These are phyloP conservation scores for Mus caroli DNA, from an alignment of 2,797 vertebrate genomes.

Conservation along the genomic window DNA sequence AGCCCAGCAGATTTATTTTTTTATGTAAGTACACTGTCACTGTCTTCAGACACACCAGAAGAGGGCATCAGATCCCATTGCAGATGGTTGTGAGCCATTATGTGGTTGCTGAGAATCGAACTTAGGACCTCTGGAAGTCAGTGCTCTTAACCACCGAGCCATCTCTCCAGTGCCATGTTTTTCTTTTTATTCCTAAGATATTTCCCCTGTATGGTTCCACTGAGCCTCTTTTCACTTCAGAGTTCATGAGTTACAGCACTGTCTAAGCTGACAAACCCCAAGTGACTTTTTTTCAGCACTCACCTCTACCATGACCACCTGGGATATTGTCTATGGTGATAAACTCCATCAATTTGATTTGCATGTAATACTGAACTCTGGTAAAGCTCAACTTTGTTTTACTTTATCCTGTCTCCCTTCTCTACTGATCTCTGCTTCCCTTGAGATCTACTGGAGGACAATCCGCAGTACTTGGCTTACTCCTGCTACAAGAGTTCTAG, in stretches of 20 bases:
- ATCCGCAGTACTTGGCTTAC: not conserved
- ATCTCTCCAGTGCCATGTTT: not conserved
- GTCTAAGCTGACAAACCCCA: conserved; percentile 8
- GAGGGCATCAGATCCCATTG: not conserved
- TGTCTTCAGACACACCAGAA: not conserved
- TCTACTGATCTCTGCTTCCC: not conserved
- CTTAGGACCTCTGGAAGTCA: not conserved
- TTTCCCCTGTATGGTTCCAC: conserved; percentile 13
- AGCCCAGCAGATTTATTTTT: not conserved
- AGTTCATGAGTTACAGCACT: not conserved
- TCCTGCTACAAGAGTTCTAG: not conserved
- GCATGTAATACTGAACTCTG: not conserved
- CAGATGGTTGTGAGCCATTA: not conserved
- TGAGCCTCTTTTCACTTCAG: conserved; percentile 14
- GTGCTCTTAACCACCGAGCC: not conserved
- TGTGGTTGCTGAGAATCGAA: not conserved
- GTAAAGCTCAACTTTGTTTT: not conserved
- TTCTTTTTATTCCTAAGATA: conserved; percentile 27
- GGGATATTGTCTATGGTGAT: not conserved
- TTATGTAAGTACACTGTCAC: not conserved
- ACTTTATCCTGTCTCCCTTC: not conserved
- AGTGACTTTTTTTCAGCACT: not conserved
- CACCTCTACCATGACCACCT: not conserved
- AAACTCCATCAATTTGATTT: not conserved
- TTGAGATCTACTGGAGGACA: not conserved